Conservation (phyloP, 2,113 vertebrate species). For the Seriola aureovittata region DNA sequence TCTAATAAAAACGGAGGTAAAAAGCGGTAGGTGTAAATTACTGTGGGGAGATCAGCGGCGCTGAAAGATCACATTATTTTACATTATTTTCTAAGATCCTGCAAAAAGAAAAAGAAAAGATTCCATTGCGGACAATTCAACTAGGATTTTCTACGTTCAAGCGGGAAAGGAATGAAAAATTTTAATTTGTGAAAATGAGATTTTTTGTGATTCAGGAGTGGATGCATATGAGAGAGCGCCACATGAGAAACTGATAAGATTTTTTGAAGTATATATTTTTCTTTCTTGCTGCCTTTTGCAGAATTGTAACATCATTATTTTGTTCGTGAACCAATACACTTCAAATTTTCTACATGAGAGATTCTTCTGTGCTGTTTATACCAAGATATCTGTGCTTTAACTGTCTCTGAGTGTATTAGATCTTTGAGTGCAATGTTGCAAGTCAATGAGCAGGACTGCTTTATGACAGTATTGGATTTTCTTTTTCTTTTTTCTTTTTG, state of each 20-base stretch:
- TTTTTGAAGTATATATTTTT: background rate
- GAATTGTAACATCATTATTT: background rate
- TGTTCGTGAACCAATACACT: background rate
- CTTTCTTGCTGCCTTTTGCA: background rate
- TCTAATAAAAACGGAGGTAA: background rate
- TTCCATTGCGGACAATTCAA: too few relatives aligned
- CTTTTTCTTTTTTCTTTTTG: too few relatives aligned
- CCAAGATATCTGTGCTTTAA: background rate
- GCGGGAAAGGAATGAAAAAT: too few relatives aligned
- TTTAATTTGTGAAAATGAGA: too few relatives aligned
- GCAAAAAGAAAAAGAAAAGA: too few relatives aligned
- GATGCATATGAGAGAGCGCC: background rate
- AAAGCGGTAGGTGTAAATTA: background rate
- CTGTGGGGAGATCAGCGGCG: background rate
- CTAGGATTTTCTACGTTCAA: too few relatives aligned
- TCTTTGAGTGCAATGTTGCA: conserved; percentile 13
- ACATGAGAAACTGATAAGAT: background rate
- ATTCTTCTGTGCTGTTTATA: background rate
- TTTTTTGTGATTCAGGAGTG: background rate
- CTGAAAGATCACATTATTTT: background rate
- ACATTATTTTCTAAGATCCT: too few relatives aligned
- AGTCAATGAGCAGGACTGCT: conserved; percentile 23
- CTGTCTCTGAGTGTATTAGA: conserved; percentile 4
- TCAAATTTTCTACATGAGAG: conserved; percentile 9
- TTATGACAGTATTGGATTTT: conserved; percentile 3